Evolutionary conservation across 2,888 invertebrate genomes (phyloP).

Genomic region (Lithosia quadra): DNA sequence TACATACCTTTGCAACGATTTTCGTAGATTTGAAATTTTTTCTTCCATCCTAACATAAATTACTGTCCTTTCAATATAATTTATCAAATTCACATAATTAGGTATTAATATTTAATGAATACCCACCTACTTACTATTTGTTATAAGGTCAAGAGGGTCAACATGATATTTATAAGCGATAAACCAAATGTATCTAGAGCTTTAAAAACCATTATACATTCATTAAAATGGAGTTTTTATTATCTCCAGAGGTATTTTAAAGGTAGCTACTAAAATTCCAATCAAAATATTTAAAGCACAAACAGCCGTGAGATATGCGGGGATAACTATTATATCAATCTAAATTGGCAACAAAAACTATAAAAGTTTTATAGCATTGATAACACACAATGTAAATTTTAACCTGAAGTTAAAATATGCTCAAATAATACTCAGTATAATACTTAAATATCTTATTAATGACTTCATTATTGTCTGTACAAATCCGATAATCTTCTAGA

Average conservation of each 20-base stretch:
- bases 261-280: conserved; percentile 7
- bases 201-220: conserved; percentile 3
- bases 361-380: conserved; percentile 6
- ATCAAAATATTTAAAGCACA: conserved; percentile 11
- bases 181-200: not conserved
- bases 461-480: conserved; percentile 5
- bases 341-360: conserved; percentile 12
- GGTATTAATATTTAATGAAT: not conserved
- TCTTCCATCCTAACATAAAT: too few species aligned
- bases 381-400: not conserved
- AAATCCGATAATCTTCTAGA: conserved; percentile 4
- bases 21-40: too few species aligned
- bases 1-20: too few species aligned
- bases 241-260: not conserved
- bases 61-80: not conserved
- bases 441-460: not conserved
- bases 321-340: not conserved
- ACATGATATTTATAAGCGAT: conserved; percentile 1
- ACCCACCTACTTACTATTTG: not conserved
- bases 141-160: not conserved
- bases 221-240: conserved; percentile 8
- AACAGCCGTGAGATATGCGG: conserved; percentile 12
- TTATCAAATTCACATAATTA: not conserved
- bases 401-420: not conserved
- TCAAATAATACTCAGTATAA: not conserved